phyloP scores from a whole-genome alignment of 2,888 invertebrate genomes.

The Nemurella pictetii region DNA sequence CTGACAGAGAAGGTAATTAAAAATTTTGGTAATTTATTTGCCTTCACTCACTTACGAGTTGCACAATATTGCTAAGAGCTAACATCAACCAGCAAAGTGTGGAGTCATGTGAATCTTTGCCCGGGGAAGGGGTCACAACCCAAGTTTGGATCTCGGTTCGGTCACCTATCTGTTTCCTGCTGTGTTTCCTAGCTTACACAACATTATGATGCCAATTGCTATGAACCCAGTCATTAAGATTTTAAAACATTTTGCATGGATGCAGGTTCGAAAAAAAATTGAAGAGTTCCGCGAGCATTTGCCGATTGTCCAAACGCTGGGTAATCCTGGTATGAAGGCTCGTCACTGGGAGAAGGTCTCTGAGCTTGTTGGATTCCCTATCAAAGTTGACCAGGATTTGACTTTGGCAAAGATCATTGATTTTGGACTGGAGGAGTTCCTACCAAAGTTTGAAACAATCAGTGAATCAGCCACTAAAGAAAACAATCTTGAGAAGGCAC shows the following conservation, averaged over 20 bases:
- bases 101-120: too few relatives aligned
- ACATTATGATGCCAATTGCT: too few relatives aligned
- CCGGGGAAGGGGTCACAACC: too few relatives aligned
- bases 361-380: constrained; percentile 91
- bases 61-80: too few relatives aligned
- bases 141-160: too few relatives aligned
- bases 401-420: constrained; percentile 86
- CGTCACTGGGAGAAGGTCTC: constrained; percentile 95
- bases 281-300: constrained; percentile 86
- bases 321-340: constrained; percentile 90
- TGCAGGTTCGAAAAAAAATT: constrained; percentile 66
- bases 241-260: too few relatives aligned
- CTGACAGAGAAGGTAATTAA: constrained; percentile 62
- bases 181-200: background rate
- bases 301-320: constrained; percentile 90
- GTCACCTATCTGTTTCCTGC: too few relatives aligned
- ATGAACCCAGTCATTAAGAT: too few relatives aligned
- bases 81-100: too few relatives aligned
- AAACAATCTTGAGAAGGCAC: constrained; percentile 85
- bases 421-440: constrained; percentile 85
- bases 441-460: constrained; percentile 85
- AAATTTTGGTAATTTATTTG: too few relatives aligned
- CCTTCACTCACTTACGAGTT: too few relatives aligned
- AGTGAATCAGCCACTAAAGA: constrained; percentile 96
- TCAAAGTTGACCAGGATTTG: constrained; percentile 76